These are phyloP conservation scores for Gymnopithys bicolor DNA, from an alignment of 2,797 vertebrate genomes.

Conservation along the genomic window DNA sequence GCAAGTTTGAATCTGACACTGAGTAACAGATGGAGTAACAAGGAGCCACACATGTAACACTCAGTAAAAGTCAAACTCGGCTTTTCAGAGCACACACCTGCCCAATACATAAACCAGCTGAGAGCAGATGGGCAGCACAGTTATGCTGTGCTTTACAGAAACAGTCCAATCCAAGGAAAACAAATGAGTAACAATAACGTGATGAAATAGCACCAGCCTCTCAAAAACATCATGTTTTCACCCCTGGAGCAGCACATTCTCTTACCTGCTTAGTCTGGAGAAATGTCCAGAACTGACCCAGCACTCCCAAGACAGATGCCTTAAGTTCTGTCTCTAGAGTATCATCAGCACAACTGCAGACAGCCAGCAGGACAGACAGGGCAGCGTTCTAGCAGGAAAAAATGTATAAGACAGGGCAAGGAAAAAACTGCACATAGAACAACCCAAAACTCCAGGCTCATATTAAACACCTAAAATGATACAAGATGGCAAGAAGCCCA, in stretches of 20 bases:
- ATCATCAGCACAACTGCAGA: conserved; percentile 76
- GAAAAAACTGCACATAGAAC: not conserved
- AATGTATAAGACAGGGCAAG: not conserved
- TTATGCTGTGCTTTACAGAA: not conserved
- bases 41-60: not conserved
- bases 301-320: conserved; percentile 65
- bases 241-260: not conserved
- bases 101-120: not conserved
- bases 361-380: conserved; percentile 79
- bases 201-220: not conserved
- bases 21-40: not conserved
- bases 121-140: not conserved
- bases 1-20: not conserved
- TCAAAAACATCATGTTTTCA: not conserved
- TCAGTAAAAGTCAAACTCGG: not conserved
- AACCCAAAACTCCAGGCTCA: not conserved
- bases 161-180: not conserved
- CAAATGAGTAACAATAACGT: not conserved
- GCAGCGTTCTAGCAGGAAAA: conserved; percentile 72
- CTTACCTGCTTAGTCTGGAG: conserved; percentile 86
- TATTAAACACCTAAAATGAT: not conserved
- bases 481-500: not conserved
- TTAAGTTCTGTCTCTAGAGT: conserved; percentile 71
- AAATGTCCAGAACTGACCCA: conserved; percentile 82
- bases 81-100: not conserved